Base-by-base conservation (phyloP, 2,797 vertebrate species). In the Acipenser ruthenus region DNA sequence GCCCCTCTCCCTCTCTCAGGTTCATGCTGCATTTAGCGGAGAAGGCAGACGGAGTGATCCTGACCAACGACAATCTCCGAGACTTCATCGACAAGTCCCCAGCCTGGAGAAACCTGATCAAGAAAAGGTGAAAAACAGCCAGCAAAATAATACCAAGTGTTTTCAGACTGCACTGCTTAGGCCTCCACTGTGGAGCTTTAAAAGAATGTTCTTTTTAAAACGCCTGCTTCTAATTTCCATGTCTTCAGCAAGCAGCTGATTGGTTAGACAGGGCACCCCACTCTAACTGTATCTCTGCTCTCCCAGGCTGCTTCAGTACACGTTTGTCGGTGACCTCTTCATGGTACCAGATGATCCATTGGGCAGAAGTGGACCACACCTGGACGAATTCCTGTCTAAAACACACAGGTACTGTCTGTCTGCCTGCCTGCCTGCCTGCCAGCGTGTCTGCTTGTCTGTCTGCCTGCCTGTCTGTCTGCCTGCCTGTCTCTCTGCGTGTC, bases 321-420 rank as follows among this genome's bases (percentile, higher is more conserved):
- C 92, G 1, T 95, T 96, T 68, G 93, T 89, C 13, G 92, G 90
- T 6, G 92, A 95, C 73, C 90, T 84, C 69, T 95, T 96, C 79
- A 95, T 96, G 94, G 87, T 96, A 56, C 94, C 94, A 0, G 94
- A 95, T 50, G 94, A 96, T 66, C 94, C 94, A 0, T 68, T 96
- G 68, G 94, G 94, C 10, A 78, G 91, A 71, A 86, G 84, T 6
- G 94, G 94, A n/a, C 94, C 94, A 49, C 92, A 90, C 66, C 79
- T 95, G 70, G 86, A 89, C 13, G 82, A 90, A 49, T 95, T 96
- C 65, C 80, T 96, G 9, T 87, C 84, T 69, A 85, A 84, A 47
- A 80, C 80, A 1, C 80, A 80, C 68, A 87, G 89, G 93, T 95
- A 79, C 1, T 6, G 8, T 59, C n/a, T 56, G 7, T 50, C 13